Conservation (phyloP, 2,113 vertebrate genomes). For the Stigmatopora argus region DNA sequence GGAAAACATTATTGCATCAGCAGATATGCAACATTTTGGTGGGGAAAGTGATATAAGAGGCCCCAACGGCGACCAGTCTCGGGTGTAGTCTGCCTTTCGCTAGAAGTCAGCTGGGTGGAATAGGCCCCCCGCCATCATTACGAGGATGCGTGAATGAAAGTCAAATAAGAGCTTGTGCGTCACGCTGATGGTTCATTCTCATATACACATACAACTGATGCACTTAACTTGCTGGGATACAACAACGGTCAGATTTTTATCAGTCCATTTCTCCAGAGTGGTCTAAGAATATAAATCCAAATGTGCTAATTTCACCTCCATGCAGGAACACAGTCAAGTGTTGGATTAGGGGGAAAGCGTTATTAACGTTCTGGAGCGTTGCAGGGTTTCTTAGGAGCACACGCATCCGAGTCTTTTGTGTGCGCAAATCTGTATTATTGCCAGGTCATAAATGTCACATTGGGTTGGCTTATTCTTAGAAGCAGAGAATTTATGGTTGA, state of each 20-base stretch:
- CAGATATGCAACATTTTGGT: too few relatives aligned
- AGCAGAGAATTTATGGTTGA: slow-evolving; percentile 47
- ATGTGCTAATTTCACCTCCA: slow-evolving; percentile 7
- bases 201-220: not conserved
- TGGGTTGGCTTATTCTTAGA: slow-evolving; percentile 35
- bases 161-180: slow-evolving; percentile 11
- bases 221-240: not conserved
- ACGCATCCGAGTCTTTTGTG: slow-evolving; percentile 32
- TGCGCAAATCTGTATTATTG: slow-evolving; percentile 8
- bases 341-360: slow-evolving; percentile 17
- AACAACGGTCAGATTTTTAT: not conserved
- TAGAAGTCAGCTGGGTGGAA: too few relatives aligned
- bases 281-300: slow-evolving; percentile 7
- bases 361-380: slow-evolving; percentile 30
- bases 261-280: slow-evolving; percentile 15
- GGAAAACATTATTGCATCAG: too few relatives aligned
- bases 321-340: slow-evolving; percentile 30
- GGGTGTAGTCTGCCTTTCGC: too few relatives aligned
- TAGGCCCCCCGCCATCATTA: not conserved
- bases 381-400: slow-evolving; percentile 42
- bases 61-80: too few relatives aligned
- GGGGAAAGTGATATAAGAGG: too few relatives aligned
- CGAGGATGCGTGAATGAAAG: slow-evolving; percentile 32
- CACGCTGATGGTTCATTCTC: slow-evolving; percentile 1
- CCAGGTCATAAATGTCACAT: slow-evolving; percentile 46